Conservation (phyloP, 2,797 vertebrate genomes). For the Danio jaintianensis region DNA sequence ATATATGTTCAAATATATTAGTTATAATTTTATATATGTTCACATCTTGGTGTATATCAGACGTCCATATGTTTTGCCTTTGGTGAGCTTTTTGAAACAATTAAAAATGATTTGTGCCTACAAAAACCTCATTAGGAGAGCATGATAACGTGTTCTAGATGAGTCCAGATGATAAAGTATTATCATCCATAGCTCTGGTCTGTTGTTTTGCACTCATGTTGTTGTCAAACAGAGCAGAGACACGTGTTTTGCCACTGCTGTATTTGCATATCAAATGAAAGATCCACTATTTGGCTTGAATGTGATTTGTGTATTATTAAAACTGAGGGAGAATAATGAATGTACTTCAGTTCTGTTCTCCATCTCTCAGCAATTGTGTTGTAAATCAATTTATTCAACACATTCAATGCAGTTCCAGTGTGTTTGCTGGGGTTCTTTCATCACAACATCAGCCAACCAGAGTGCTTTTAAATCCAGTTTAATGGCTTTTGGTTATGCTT, state of each 20-base stretch:
- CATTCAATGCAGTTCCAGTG: not conserved
- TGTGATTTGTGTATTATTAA: not conserved
- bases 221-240: not conserved
- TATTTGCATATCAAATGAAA: conserved; percentile 46
- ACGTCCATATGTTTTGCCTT: too few relatives aligned
- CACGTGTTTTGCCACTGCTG: not conserved
- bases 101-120: too few relatives aligned
- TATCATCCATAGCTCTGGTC: conserved; percentile 24
- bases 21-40: too few relatives aligned
- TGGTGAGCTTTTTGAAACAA: too few relatives aligned
- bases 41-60: too few relatives aligned
- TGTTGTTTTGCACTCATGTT: conserved; percentile 26
- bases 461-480: not conserved
- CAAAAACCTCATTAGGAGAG: not conserved
- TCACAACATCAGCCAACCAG: not conserved
- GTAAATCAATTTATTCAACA: conserved; percentile 7
- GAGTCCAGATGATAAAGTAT: not conserved
- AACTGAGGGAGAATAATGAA: not conserved
- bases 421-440: not conserved
- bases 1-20: too few relatives aligned
- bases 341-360: not conserved
- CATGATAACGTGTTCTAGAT: not conserved
- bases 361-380: conserved; percentile 1
- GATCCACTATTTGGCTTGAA: conserved; percentile 15
- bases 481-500: too few relatives aligned